Evolutionary conservation across 2,888 invertebrate species (phyloP).

Genomic region (Steinernema carpocapsae): DNA sequence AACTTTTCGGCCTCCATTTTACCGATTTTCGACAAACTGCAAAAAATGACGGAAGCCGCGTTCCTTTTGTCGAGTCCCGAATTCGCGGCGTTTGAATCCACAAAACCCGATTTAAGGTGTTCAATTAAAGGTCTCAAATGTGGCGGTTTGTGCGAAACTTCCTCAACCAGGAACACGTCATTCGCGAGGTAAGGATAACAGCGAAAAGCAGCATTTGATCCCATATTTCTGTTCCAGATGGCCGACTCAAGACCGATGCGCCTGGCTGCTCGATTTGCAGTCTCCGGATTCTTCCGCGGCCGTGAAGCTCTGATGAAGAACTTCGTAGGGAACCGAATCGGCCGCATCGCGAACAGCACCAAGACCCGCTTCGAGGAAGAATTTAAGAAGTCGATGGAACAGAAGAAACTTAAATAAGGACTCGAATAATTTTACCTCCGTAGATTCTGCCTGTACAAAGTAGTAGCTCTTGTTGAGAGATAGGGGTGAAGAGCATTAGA

Average conservation of each 20-base stretch:
- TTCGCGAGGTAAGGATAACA: neutral
- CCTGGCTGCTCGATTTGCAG: neutral
- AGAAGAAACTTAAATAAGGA: neutral
- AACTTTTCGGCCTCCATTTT: too few relatives aligned
- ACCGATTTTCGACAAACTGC: too few relatives aligned
- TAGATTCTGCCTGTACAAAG: too few relatives aligned
- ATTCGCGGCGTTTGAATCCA: too few relatives aligned
- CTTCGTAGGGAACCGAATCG: neutral
- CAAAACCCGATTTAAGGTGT: too few relatives aligned
- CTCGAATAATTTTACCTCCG: too few relatives aligned
- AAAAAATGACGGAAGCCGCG: too few relatives aligned
- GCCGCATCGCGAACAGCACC: neutral
- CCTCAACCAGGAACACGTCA: neutral
- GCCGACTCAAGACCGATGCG: conserved; percentile 18
- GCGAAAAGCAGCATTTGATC: too few relatives aligned
- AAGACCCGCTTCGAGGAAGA: neutral
- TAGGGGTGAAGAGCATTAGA: too few relatives aligned
- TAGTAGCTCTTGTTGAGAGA: too few relatives aligned
- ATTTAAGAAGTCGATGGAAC: neutral
- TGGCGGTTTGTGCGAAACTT: neutral
- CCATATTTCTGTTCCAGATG: too few relatives aligned
- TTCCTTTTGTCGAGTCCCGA: too few relatives aligned
- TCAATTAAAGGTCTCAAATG: neutral
- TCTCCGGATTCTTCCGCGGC: neutral
- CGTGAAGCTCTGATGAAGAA: neutral